Conservation (phyloP, 2,113 vertebrate genomes). For the Elephas maximus region DNA sequence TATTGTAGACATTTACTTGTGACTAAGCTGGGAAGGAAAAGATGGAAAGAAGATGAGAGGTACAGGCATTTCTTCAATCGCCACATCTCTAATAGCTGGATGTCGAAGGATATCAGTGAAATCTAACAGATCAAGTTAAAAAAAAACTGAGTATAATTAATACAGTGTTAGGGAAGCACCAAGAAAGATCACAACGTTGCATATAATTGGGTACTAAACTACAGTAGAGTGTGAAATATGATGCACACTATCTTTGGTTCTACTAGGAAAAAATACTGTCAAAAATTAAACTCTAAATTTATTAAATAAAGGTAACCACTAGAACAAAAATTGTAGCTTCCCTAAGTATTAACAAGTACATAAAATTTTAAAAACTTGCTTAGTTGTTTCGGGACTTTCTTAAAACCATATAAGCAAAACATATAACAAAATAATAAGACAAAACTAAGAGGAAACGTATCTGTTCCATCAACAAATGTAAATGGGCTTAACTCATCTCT, state of each 20-base stretch:
- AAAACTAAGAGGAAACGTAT: background rate
- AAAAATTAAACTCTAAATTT: background rate
- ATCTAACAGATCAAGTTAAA: background rate
- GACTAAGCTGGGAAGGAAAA: background rate
- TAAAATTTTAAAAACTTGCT: conserved; percentile 8
- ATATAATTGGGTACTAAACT: background rate
- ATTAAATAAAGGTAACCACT: conserved; percentile 8
- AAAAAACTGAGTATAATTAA: background rate
- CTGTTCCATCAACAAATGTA: background rate
- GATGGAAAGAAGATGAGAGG: background rate
- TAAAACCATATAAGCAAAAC: conserved; percentile 17
- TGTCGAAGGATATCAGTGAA: background rate
- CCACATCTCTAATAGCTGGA: background rate
- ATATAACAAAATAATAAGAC: background rate
- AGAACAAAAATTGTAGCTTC: background rate
- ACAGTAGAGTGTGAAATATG: background rate
- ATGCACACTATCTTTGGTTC: background rate
- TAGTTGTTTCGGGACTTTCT: background rate
- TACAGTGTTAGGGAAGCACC: background rate
- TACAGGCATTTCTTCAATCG: background rate
- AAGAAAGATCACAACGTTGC: background rate
- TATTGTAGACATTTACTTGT: conserved; percentile 8
- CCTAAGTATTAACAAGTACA: background rate
- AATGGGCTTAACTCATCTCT: background rate
- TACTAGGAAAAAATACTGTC: conserved; percentile 1